phyloP scores from a whole-genome alignment of 2,888 invertebrate species.

The Epinotia ramella region DNA sequence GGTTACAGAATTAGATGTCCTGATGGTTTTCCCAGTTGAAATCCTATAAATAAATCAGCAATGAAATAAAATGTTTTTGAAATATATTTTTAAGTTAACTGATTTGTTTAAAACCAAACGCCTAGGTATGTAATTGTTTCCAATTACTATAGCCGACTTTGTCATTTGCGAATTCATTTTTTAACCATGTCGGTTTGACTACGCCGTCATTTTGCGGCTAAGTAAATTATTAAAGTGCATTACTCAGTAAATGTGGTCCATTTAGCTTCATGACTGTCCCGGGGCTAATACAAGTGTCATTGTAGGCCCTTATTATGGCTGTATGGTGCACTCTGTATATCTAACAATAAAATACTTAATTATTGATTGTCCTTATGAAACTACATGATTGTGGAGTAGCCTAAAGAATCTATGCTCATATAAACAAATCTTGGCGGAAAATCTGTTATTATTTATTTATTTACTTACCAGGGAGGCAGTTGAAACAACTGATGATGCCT shows the following conservation, averaged over 20 bases:
- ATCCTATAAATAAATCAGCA: background rate
- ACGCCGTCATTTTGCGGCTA: conserved; percentile 1
- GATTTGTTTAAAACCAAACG: background rate
- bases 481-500: no score
- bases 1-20: background rate
- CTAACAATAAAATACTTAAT: background rate
- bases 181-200: conserved; percentile 1
- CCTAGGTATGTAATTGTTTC: conserved; percentile 4
- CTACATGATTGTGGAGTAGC: background rate
- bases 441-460: no score
- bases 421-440: background rate
- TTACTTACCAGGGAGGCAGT: no score
- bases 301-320: background rate
- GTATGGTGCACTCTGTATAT: background rate
- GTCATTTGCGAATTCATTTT: conserved; percentile 1
- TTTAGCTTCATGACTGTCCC: background rate
- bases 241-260: background rate
- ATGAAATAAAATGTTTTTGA: background rate
- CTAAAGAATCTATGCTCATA: background rate
- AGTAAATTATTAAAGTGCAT: conserved; percentile 12
- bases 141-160: conserved; percentile 10
- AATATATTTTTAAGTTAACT: background rate
- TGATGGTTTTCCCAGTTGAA: background rate
- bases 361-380: background rate
- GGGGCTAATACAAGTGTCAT: background rate